phyloP scores from a whole-genome alignment of 2,888 invertebrate species.

The Dastarcus helophoroides region DNA sequence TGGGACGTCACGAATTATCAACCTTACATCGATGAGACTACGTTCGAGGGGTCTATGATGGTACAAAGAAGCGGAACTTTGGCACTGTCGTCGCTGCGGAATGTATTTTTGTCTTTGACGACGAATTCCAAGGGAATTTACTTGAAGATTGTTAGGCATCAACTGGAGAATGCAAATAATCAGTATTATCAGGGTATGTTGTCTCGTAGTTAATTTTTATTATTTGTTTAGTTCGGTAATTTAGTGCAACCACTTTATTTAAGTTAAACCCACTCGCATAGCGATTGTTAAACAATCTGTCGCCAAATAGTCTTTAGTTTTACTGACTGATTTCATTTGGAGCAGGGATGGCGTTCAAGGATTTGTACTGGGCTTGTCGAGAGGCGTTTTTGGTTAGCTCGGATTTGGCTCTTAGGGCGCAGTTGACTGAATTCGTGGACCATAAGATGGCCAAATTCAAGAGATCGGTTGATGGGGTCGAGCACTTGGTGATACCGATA shows the following conservation, averaged over 20 bases:
- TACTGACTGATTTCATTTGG: no score
- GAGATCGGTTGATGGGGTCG: slow-evolving; percentile 69
- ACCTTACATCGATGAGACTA: slow-evolving; percentile 75
- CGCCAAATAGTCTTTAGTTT: no score
- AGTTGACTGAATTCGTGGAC: slow-evolving; percentile 89
- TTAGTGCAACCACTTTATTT: background rate
- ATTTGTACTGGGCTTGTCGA: slow-evolving; percentile 72
- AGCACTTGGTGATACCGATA: slow-evolving; percentile 70
- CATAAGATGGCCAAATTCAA: slow-evolving; percentile 81
- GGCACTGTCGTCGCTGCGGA: slow-evolving; percentile 74
- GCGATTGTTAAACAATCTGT: no score
- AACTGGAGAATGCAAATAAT: slow-evolving; percentile 61
- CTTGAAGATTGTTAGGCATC: slow-evolving; percentile 67
- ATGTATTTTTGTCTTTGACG: slow-evolving; percentile 84
- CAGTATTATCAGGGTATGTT: slow-evolving; percentile 61
- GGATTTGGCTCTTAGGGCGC: slow-evolving; percentile 80
- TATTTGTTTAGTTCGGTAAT: background rate
- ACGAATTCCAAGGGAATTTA: slow-evolving; percentile 80
- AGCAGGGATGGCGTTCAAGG: slow-evolving; percentile 77
- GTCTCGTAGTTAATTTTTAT: no score
- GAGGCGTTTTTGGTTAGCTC: slow-evolving; percentile 88
- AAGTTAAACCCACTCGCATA: no score
- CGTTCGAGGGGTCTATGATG: slow-evolving; percentile 73
- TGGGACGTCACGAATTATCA: slow-evolving; percentile 79
- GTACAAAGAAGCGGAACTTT: slow-evolving; percentile 66